A percentile compares a stretch with the other conserved stretches of the same genome.
These are phyloP conservation scores for Axinella damicornis DNA, from an alignment of 37 sponge, comb jelly and placozoan species.

Conservation along the genomic window DNA sequence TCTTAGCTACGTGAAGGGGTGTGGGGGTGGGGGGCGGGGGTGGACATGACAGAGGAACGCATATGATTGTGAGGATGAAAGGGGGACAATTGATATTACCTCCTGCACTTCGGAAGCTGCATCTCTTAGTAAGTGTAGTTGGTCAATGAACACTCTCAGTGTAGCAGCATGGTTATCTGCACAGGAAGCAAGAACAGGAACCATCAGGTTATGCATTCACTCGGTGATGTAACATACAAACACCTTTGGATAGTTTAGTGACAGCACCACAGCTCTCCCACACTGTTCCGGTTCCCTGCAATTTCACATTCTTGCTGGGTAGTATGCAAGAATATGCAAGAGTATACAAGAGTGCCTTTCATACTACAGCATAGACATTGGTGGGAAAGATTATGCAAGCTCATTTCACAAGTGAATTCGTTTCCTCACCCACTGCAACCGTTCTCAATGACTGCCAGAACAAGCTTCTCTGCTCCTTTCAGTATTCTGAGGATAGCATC, in stretches of 20 bases:
- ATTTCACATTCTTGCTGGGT: background rate
- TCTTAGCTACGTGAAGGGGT: background rate
- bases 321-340: too few relatives aligned
- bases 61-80: too few relatives aligned
- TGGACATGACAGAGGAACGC: background rate
- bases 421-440: slow-evolving; percentile 41
- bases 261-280: slow-evolving; percentile 57
- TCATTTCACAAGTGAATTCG: background rate
- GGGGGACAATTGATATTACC: too few relatives aligned
- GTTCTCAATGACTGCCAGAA: slow-evolving; percentile 11
- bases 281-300: slow-evolving; percentile 55
- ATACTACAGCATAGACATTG: too few relatives aligned
- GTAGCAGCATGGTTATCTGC: slow-evolving; percentile 42
- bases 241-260: slow-evolving; percentile 38
- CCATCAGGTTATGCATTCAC: background rate
- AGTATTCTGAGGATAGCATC: slow-evolving; percentile 28
- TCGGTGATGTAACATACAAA: background rate
- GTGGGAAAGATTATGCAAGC: too few relatives aligned
- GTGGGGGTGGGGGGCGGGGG: too few relatives aligned
- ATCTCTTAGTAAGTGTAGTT: slow-evolving; percentile 58
- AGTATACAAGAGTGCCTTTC: background rate
- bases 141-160: slow-evolving; percentile 28
- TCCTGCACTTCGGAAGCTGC: slow-evolving; percentile 36
- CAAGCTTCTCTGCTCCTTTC: background rate
- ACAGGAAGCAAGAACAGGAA: background rate